These are phyloP conservation scores for Stichodactyla helianthus DNA, from an alignment of 64 coral and sea anemone species.

Conservation along the genomic window DNA sequence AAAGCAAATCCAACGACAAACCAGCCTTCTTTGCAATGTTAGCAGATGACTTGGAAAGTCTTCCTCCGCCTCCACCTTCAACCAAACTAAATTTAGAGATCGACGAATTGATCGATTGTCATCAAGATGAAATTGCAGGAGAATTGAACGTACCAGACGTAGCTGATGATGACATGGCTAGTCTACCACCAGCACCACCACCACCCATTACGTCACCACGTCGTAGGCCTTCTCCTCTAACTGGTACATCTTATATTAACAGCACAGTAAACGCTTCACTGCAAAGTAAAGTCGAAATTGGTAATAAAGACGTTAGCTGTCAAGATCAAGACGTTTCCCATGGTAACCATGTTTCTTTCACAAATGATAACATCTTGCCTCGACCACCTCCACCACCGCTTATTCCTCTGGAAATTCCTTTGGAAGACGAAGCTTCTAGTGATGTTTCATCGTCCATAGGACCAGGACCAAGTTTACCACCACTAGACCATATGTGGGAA, in stretches of 20 bases:
- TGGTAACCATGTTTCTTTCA: neutral
- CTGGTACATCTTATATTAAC: neutral
- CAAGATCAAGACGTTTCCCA: neutral
- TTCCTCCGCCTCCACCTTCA: neutral
- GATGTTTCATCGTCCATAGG: neutral
- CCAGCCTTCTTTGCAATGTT: neutral
- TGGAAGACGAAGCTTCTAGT: neutral
- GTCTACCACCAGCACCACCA: conserved; percentile 64
- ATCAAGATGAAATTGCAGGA: neutral
- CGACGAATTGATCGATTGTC: neutral
- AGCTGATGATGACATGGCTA: conserved; percentile 55
- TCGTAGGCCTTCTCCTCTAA: neutral
- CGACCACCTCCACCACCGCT: neutral
- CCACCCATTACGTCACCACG: conserved; percentile 46
- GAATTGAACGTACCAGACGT: neutral
- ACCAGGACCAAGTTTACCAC: neutral
- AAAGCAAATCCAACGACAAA: neutral
- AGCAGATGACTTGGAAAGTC: conserved; percentile 48
- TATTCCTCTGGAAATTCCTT: neutral
- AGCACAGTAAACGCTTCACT: neutral
- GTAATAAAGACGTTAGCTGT: neutral
- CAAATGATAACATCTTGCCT: neutral
- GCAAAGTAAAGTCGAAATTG: neutral
- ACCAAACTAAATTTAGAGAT: neutral
- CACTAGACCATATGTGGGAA: conserved; percentile 14